Evolutionary conservation across 2,113 vertebrate species (phyloP), one percentile per base, ranked within the genome.

Genomic region (Eulemur macaco): DNA sequence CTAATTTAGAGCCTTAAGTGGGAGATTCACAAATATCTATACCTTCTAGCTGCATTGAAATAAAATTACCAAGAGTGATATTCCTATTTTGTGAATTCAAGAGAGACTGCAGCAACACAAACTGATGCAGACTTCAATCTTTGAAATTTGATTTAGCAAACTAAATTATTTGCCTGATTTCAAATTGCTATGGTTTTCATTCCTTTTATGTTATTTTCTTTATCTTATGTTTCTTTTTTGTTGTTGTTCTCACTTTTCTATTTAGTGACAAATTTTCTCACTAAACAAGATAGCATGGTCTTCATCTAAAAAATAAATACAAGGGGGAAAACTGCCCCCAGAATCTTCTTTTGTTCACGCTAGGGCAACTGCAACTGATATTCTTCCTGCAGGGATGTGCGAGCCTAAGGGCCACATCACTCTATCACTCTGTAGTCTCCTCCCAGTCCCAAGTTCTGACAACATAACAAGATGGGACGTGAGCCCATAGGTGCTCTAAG

Each of bases 1-100:
- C 89, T 95, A 97, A 97, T 77, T 96, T 95, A 73, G 80, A 69
- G 84, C 27, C n/a, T 47, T 89, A 86, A 86, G 73, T 86, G 74
- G 50, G 74, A 94, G 60, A 94, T 52, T 94, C 83, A 76, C 96
- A 96, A 96, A 68, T 80, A 91, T 93, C 42, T 89, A 42, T 58
- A 91, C 52, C 34, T 96, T 77, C 76, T 23, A 92, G 88, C 39
- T 83, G 54, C 74, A 74, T 50, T 6, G 63, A 95, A 93, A 96
- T 95, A 80, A 74, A 94, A 82, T 97, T 93, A 93, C 25, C 17
- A 29, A 93, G 89, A 93, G 7, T 86, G 56, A 92, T 92, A 60
- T 71, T 83, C 39, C 39, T 73, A 80, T 74, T 68, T 84, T 78
- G 74, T 81, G 58, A 96, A 84, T 85, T 78, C 60, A 50, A 89